Conservation (phyloP, 1,140 invertebrate genomes). For the Phymastichus coffea region DNA sequence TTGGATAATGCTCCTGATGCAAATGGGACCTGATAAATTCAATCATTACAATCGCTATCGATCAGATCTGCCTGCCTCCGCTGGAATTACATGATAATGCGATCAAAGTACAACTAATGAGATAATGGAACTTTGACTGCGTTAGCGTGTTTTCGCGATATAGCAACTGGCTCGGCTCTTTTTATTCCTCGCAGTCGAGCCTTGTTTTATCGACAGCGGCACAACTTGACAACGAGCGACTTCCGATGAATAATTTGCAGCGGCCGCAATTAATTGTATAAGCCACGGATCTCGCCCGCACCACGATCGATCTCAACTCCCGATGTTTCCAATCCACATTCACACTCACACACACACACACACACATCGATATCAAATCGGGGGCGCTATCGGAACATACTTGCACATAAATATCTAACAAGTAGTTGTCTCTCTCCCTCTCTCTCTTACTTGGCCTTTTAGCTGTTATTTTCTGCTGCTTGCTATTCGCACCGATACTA, state of each 20-base stretch:
- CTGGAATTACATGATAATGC: not conserved
- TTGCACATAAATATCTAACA: conserved; percentile 13
- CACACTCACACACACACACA: too few relatives aligned
- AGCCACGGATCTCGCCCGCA: not conserved
- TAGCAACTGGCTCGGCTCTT: too few relatives aligned
- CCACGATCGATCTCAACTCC: not conserved
- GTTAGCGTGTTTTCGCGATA: not conserved
- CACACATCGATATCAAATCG: conserved; percentile 10
- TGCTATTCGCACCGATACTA: too few relatives aligned
- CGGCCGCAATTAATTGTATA: not conserved
- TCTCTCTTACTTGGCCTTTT: too few relatives aligned
- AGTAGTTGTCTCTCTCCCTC: not conserved
- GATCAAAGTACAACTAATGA: not conserved
- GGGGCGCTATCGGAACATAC: not conserved
- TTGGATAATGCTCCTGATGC: too few relatives aligned
- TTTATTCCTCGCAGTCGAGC: too few relatives aligned
- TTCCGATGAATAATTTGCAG: too few relatives aligned
- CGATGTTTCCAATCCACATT: conserved; percentile 8
- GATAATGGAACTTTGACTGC: not conserved
- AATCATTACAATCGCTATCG: too few relatives aligned
- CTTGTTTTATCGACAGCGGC: too few relatives aligned
- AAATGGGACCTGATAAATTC: too few relatives aligned
- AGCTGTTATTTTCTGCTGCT: too few relatives aligned
- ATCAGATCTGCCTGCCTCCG: too few relatives aligned
- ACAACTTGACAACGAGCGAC: not conserved